phyloP scores from a whole-genome alignment of 2,797 vertebrate genomes.

The Lindbergichthys nudifrons region DNA sequence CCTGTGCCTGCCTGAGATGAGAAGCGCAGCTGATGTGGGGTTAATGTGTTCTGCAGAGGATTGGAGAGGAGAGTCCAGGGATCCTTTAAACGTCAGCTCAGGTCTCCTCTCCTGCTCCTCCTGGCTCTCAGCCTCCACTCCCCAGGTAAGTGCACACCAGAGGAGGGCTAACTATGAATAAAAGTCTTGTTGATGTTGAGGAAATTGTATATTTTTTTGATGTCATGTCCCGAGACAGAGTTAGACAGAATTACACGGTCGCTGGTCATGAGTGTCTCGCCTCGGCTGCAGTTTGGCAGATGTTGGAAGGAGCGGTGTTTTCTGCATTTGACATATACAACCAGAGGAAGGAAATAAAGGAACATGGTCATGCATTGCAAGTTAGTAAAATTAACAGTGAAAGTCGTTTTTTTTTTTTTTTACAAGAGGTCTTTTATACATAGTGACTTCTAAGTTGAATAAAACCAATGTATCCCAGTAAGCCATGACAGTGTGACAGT shows the following conservation, averaged over 20 bases:
- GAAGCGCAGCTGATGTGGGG: slow-evolving; percentile 75
- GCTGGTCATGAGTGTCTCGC: slow-evolving; percentile 25
- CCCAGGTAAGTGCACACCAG: slow-evolving; percentile 34
- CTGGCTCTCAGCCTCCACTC: slow-evolving; percentile 3
- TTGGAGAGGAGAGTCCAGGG: slow-evolving; percentile 54
- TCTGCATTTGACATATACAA: slow-evolving; percentile 21
- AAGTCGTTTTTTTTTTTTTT: not conserved
- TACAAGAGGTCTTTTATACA: not conserved
- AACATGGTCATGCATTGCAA: slow-evolving; percentile 19
- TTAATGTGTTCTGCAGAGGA: slow-evolving; percentile 78
- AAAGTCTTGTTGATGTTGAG: slow-evolving; percentile 32
- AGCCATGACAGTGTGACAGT: not conserved
- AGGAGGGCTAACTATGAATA: slow-evolving; percentile 18
- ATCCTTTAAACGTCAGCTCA: slow-evolving; percentile 59
- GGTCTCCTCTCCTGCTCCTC: slow-evolving; percentile 47
- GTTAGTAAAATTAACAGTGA: slow-evolving; percentile 10
- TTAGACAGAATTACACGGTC: slow-evolving; percentile 43
- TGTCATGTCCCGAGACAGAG: slow-evolving; percentile 40
- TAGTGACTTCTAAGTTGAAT: not conserved
- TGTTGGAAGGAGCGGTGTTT: slow-evolving; percentile 28
- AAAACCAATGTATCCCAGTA: not conserved
- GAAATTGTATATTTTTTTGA: slow-evolving; percentile 36
- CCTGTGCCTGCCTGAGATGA: slow-evolving; percentile 73
- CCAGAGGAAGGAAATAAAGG: slow-evolving; percentile 14
- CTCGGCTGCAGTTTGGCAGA: slow-evolving; percentile 32